Conservation (phyloP, 2,797 vertebrate species). For the Sebastes iracundus region DNA sequence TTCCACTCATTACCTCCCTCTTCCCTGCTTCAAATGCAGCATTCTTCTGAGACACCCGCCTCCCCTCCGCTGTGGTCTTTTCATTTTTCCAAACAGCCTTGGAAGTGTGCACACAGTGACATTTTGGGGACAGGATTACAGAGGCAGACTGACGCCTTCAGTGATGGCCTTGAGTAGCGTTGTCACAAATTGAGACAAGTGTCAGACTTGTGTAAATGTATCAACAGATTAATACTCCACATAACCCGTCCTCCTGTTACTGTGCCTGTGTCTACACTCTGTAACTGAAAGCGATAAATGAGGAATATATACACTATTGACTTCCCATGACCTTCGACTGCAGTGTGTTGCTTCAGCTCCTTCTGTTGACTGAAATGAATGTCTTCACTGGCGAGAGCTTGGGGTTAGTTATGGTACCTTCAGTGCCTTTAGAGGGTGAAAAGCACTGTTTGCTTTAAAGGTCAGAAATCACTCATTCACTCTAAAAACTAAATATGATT, state of each 20-base stretch:
- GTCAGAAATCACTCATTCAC: conserved; percentile 23
- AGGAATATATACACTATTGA: conserved; percentile 49
- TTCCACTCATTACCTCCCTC: conserved; percentile 43
- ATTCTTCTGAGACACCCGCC: conserved; percentile 5
- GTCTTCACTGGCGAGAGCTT: conserved; percentile 22
- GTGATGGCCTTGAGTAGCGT: conserved; percentile 63
- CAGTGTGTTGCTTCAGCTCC: conserved; percentile 11
- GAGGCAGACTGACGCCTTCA: conserved; percentile 42
- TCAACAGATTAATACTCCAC: conserved; percentile 61
- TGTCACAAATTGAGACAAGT: conserved; percentile 66
- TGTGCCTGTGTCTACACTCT: conserved; percentile 34
- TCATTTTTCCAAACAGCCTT: conserved; percentile 45
- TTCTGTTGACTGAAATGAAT: conserved; percentile 55
- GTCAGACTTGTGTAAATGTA: conserved; percentile 56
- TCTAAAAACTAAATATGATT: background rate
- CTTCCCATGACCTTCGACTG: conserved; percentile 54
- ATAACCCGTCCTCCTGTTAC: conserved; percentile 30
- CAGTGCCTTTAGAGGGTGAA: background rate
- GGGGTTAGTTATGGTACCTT: conserved; percentile 29
- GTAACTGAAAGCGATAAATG: conserved; percentile 67
- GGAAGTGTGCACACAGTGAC: conserved; percentile 54
- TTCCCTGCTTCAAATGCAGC: conserved; percentile 16
- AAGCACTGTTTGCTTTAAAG: conserved; percentile 25
- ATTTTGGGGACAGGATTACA: conserved; percentile 68
- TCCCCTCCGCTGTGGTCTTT: conserved; percentile 33